These are phyloP conservation scores for Betta splendens DNA, from an alignment of 2,797 vertebrate genomes.

Conservation along the genomic window DNA sequence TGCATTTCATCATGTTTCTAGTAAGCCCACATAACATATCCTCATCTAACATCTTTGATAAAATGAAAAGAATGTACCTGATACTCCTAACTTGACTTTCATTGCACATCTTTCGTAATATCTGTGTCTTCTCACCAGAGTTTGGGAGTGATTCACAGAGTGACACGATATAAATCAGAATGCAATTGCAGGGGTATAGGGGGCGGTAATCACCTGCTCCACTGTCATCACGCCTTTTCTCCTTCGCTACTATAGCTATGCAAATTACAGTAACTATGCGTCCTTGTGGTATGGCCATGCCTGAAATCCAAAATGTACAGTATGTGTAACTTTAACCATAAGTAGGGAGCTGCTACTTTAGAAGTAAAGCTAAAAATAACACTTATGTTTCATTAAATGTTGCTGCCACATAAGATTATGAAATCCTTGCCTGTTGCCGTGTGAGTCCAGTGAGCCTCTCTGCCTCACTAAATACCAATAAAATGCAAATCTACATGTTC, in stretches of 20 bases:
- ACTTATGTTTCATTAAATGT: background rate
- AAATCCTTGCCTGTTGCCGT: no score
- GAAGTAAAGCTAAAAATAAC: background rate
- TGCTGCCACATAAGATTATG: background rate
- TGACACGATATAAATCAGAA: slow-evolving; percentile 8
- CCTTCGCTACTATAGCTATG: slow-evolving; percentile 16
- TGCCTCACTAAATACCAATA: no score
- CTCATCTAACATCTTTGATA: no score
- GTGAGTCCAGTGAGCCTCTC: no score
- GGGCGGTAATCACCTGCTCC: no score
- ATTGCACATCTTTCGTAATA: background rate
- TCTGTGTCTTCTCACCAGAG: background rate
- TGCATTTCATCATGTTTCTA: no score
- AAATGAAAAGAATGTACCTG: no score
- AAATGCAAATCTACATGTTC: slow-evolving; percentile 45
- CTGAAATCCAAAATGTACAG: background rate
- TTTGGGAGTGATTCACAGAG: background rate
- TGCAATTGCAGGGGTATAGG: no score
- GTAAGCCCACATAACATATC: no score
- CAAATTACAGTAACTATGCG: slow-evolving; percentile 20
- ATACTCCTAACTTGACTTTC: no score
- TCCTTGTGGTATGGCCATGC: slow-evolving; percentile 8
- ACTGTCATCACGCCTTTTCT: slow-evolving; percentile 4
- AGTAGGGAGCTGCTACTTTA: background rate
- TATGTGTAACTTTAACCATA: background rate